phyloP scores from a whole-genome alignment of 2,797 vertebrate genomes.

The Lepidocolaptes lacrymiger region DNA sequence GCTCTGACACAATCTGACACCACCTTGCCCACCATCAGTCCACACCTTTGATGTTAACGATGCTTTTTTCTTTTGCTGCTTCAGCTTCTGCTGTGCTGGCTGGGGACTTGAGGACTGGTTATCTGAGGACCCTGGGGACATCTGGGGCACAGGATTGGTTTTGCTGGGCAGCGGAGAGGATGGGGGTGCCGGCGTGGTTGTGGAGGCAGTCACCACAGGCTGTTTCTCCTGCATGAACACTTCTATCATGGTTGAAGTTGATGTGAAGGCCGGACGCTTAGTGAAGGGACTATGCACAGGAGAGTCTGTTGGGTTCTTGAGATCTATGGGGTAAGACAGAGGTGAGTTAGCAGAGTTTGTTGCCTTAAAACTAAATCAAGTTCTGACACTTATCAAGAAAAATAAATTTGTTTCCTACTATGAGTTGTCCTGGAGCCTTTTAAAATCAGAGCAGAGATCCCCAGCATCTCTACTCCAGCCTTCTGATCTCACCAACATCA shows the following conservation, averaged over 20 bases:
- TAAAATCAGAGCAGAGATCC: neutral
- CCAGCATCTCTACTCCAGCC: neutral
- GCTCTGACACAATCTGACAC: neutral
- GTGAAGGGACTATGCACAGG: constrained; percentile 88
- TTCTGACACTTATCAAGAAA: neutral
- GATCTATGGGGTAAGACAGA: constrained; percentile 77
- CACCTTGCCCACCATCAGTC: neutral
- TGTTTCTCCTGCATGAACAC: constrained; percentile 94
- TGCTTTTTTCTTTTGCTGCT: constrained; percentile 95
- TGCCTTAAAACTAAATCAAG: neutral
- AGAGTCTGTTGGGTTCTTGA: constrained; percentile 89
- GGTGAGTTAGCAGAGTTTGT: neutral
- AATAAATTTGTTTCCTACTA: fast-evolving
- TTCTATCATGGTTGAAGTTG: constrained; percentile 92
- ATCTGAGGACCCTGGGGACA: constrained; percentile 90
- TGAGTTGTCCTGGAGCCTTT: neutral
- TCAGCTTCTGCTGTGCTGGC: constrained; percentile 94
- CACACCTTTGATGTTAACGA: constrained; percentile 91
- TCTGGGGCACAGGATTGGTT: constrained; percentile 82
- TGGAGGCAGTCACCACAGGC: constrained; percentile 77
- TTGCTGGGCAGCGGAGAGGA: constrained; percentile 87
- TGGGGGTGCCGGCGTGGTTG: constrained; percentile 76
- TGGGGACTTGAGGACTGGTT: constrained; percentile 93
- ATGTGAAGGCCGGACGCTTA: constrained; percentile 92
- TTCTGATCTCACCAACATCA: fast-evolving